Base-by-base conservation (phyloP, 2,113 vertebrate genomes). In the Podarcis cretensis region DNA sequence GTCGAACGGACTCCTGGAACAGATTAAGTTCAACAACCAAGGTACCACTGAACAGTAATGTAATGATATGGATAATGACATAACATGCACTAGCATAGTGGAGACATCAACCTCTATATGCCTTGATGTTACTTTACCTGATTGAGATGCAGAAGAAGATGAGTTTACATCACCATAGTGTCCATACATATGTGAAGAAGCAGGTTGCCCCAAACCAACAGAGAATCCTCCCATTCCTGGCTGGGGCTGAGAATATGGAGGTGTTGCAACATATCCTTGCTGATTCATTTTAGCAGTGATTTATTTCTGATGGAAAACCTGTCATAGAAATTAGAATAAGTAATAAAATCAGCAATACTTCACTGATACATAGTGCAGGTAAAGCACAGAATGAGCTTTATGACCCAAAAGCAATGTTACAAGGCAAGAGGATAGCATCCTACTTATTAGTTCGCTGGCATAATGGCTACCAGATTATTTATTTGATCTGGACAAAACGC, bases 221-320 rank as follows among this genome's bases (percentile, higher is more conserved):
- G 98, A 96, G 95, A 98, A 98, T 27, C 96, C 96, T 89, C 98
- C 98, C 93, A 99, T 97, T 95, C 98, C 98, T n/a, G 98, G 95
- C 93, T 98, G 99, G 71, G 98, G 95, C 75, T 99, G 98, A 79
- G 98, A 98, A 95, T 98, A 99, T 0, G 98, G 98, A 82, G 99
- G 98, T 86, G 98, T 92, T 87, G 98, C 97, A 88, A 99, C 98
- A 94, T 98, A 99, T 94, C 99, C 98, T 94, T 98, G 98, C 93
- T 99, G 98, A 97, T 98, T 99, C 99, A 99, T 99, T 89, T 84
- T 92, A 86, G 85, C 92, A 95, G 85, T 88, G 81, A 85, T 93
- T 81, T 94, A 93, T 96, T 96, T 95, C 94, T 95, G 95, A 90
- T 71, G 82, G 78, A 10, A 0, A 43, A 9, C 75, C 63, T 59